Conservation (phyloP, 2,888 invertebrate genomes). For the Drosophila nr. perissopoda region DNA sequence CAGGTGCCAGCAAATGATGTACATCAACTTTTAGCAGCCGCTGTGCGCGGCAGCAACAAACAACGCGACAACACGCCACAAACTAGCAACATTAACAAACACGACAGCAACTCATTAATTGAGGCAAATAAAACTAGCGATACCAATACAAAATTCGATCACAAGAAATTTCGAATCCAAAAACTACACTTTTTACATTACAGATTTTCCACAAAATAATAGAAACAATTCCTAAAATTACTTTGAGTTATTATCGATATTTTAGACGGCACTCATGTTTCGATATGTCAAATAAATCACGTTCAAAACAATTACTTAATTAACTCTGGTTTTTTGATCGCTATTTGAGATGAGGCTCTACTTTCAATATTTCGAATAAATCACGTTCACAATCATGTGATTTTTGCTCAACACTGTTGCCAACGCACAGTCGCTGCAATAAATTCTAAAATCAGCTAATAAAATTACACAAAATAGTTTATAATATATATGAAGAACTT, state of each 20-base stretch:
- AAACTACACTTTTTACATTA: background rate
- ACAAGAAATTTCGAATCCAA: background rate
- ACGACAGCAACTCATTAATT: slow-evolving; percentile 59
- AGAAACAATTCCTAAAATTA: background rate
- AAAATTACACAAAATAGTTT: slow-evolving; percentile 39
- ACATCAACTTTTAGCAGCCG: slow-evolving; percentile 34
- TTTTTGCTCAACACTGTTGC: slow-evolving; percentile 19
- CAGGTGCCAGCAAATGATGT: slow-evolving; percentile 48
- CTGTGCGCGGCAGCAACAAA: slow-evolving; percentile 23
- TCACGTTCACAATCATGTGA: slow-evolving; percentile 3
- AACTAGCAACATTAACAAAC: slow-evolving; percentile 53
- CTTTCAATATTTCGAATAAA: background rate
- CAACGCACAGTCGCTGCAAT: slow-evolving; percentile 35
- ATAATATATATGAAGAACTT: background rate
- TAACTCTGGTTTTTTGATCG: background rate
- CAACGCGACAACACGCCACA: slow-evolving; percentile 47
- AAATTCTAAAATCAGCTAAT: slow-evolving; percentile 46
- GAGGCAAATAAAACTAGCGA: slow-evolving; percentile 42
- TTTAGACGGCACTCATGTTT: background rate
- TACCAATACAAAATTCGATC: background rate
- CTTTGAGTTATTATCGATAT: background rate
- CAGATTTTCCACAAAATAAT: background rate
- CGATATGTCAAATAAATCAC: background rate
- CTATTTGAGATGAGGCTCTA: background rate
- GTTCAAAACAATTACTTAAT: background rate